A percentile compares a stretch with the other conserved stretches of the same genome.
Conservation (phyloP, 2,888 invertebrate genomes). For the Torymus texanus region DNA sequence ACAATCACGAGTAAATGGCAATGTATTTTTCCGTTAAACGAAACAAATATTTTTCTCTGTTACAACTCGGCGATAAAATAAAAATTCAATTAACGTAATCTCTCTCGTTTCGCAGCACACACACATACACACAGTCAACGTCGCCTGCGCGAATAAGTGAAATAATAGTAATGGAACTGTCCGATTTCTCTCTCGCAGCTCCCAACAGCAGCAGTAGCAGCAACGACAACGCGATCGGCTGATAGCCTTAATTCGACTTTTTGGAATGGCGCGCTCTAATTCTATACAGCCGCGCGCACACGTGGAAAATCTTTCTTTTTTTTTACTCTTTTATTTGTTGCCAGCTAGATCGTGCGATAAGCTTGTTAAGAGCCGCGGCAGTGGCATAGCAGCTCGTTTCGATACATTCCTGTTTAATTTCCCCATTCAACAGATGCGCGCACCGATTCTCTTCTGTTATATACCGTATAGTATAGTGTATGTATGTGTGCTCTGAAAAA, state of each 20-base stretch:
- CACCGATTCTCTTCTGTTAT: background rate
- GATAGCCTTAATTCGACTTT: constrained; percentile 9
- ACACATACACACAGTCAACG: too few relatives aligned
- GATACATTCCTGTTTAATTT: constrained; percentile 36
- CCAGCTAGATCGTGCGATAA: constrained; percentile 13
- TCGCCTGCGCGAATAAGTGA: background rate
- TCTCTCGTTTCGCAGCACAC: background rate
- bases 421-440: constrained; percentile 20
- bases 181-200: background rate
- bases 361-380: constrained; percentile 27
- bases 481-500: constrained; percentile 9
- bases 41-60: too few relatives aligned
- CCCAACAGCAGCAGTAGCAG: too few relatives aligned
- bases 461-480: background rate
- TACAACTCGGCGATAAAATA: background rate
- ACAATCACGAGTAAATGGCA: too few relatives aligned
- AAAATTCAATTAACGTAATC: constrained; percentile 27
- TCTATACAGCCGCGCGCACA: too few relatives aligned
- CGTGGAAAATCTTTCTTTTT: too few relatives aligned
- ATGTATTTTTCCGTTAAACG: too few relatives aligned
- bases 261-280: background rate
- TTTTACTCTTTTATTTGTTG: too few relatives aligned
- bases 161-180: constrained; percentile 24
- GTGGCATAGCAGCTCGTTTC: background rate
- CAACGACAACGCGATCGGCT: too few relatives aligned